Evolutionary conservation across 2,113 vertebrate genomes (phyloP).

Genomic region (Zosterops borbonicus): DNA sequence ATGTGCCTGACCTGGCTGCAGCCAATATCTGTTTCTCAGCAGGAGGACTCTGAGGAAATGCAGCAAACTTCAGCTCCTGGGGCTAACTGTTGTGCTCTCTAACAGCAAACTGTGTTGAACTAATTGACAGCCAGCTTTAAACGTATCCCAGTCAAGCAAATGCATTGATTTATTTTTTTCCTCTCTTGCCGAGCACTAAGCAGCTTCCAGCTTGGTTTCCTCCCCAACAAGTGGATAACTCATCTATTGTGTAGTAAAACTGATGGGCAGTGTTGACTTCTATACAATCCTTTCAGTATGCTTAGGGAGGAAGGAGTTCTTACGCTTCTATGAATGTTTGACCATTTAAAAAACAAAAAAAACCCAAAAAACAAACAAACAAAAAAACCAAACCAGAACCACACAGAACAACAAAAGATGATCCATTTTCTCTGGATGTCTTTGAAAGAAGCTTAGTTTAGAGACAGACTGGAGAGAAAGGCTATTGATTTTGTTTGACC

Average conservation of each 20-base stretch:
- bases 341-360: conserved; percentile 8
- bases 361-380: background rate
- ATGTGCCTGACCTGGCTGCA: background rate
- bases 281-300: conserved; percentile 32
- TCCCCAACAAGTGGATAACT: conserved; percentile 47
- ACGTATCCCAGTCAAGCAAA: conserved; percentile 34
- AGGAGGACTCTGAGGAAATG: conserved; percentile 38
- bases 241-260: conserved; percentile 44
- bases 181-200: background rate
- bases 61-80: conserved; percentile 33
- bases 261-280: conserved; percentile 56
- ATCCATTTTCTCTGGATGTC: conserved; percentile 32
- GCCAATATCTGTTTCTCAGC: conserved; percentile 10
- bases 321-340: conserved; percentile 7
- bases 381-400: conserved; percentile 46
- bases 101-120: conserved; percentile 46
- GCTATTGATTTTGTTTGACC: conserved; percentile 70
- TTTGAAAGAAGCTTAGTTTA: conserved; percentile 58
- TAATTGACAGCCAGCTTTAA: conserved; percentile 66
- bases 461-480: conserved; percentile 60
- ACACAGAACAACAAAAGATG: conserved; percentile 46
- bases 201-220: conserved; percentile 18
- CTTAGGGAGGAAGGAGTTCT: conserved; percentile 31
- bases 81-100: conserved; percentile 32
- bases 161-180: conserved; percentile 61